These are phyloP conservation scores for Philaenus spumarius DNA, from an alignment of 1,140 invertebrate genomes.

Conservation along the genomic window DNA sequence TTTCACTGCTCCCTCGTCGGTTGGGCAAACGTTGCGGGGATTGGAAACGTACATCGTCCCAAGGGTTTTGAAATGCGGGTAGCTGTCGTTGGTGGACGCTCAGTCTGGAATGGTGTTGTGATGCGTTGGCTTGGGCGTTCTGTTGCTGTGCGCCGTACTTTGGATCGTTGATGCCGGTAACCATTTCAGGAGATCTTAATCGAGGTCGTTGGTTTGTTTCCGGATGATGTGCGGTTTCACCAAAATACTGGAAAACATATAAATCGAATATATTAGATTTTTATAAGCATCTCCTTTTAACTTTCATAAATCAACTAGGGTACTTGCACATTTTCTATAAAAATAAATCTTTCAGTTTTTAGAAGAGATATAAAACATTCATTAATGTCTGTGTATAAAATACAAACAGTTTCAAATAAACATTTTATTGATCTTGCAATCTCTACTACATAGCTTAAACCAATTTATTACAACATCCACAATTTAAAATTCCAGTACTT, in stretches of 20 bases:
- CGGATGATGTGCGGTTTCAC: conserved; percentile 78
- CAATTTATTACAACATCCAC: no score
- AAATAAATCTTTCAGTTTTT: no score
- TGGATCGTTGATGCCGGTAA: background rate
- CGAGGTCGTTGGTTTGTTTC: conserved; percentile 60
- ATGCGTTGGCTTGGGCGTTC: background rate
- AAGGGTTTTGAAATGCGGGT: background rate
- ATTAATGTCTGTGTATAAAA: no score
- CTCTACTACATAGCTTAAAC: no score
- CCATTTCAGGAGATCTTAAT: conserved; percentile 37
- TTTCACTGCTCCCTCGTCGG: no score
- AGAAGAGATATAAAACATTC: no score
- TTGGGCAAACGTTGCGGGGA: background rate
- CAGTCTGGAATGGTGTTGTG: background rate
- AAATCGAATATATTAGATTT: background rate
- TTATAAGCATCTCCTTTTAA: no score
- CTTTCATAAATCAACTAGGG: no score
- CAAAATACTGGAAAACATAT: conserved; percentile 63
- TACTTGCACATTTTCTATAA: no score
- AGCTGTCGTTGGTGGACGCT: background rate
- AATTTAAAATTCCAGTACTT: no score
- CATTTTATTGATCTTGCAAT: no score
- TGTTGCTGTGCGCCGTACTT: background rate
- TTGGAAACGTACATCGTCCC: background rate
- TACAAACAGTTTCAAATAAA: no score